Evolutionary conservation across 2,797 vertebrate species (phyloP).

Genomic region (Rhinophrynus dorsalis): DNA sequence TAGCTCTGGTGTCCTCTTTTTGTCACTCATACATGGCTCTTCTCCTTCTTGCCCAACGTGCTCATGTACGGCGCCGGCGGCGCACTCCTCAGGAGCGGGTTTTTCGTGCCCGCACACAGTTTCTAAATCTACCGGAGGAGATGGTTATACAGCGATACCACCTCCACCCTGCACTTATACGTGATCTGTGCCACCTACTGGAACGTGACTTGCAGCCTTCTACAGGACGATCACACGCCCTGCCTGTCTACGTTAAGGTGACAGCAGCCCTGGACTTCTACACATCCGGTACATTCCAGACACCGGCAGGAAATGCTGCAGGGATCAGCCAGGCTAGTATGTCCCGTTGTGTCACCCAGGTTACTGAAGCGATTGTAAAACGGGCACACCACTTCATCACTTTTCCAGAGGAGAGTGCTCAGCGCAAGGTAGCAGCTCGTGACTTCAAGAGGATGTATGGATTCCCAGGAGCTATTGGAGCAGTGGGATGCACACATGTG

Average conservation of each 20-base stretch:
- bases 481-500: background rate
- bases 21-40: background rate
- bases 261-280: constrained; percentile 21
- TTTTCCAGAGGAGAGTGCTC: background rate
- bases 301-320: background rate
- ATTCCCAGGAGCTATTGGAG: constrained; percentile 11
- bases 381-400: background rate
- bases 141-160: constrained; percentile 20
- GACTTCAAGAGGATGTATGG: constrained; percentile 30
- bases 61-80: background rate
- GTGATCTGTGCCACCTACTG: constrained; percentile 17
- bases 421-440: background rate
- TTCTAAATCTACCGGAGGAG: constrained; percentile 31
- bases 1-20: background rate
- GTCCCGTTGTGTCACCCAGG: constrained; percentile 28
- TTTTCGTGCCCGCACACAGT: constrained; percentile 14
- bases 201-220: constrained; percentile 26
- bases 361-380: background rate
- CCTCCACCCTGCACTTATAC: constrained; percentile 23
- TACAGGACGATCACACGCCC: constrained; percentile 15
- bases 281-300: background rate
- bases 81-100: constrained; percentile 15
- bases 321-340: constrained; percentile 33
- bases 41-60: constrained; percentile 1
- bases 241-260: constrained; percentile 29